A percentile compares a stretch with the other conserved stretches of the same genome.
Conservation (phyloP, 2,888 invertebrate genomes). For the Candidula unifasciata region DNA sequence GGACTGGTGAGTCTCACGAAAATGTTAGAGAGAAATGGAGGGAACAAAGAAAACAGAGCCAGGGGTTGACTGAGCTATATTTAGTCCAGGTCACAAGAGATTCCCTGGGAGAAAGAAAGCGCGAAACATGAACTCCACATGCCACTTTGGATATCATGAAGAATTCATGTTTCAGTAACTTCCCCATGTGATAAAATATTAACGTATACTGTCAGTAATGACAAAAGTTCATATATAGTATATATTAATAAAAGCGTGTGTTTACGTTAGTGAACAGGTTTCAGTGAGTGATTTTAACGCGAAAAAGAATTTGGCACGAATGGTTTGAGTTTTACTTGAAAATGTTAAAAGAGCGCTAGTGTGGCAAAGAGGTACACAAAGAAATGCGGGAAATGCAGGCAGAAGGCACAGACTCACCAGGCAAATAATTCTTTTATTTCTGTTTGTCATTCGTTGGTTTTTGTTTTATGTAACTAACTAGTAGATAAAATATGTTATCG, state of each 20-base stretch:
- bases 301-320: neutral
- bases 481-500: too few species aligned
- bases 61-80: constrained; percentile 22
- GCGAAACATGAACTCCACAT: constrained; percentile 43
- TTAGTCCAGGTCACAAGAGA: constrained; percentile 19
- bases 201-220: neutral
- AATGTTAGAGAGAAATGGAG: neutral
- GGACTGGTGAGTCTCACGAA: neutral
- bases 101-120: constrained; percentile 1
- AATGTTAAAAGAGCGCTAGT: neutral
- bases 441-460: neutral
- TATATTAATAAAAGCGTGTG: neutral
- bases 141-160: constrained; percentile 13
- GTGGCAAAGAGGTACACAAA: constrained; percentile 43
- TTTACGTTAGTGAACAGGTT: neutral
- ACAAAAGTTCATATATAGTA: neutral
- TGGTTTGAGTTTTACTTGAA: too few species aligned
- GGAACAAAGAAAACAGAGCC: constrained; percentile 25
- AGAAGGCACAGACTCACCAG: neutral
- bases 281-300: neutral
- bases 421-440: neutral
- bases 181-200: neutral
- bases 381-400: constrained; percentile 39
- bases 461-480: neutral
- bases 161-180: neutral